A percentile compares a stretch with the other conserved stretches of the same genome.
Conservation (phyloP, 2,888 invertebrate genomes). For the Creontiades dilutus region DNA sequence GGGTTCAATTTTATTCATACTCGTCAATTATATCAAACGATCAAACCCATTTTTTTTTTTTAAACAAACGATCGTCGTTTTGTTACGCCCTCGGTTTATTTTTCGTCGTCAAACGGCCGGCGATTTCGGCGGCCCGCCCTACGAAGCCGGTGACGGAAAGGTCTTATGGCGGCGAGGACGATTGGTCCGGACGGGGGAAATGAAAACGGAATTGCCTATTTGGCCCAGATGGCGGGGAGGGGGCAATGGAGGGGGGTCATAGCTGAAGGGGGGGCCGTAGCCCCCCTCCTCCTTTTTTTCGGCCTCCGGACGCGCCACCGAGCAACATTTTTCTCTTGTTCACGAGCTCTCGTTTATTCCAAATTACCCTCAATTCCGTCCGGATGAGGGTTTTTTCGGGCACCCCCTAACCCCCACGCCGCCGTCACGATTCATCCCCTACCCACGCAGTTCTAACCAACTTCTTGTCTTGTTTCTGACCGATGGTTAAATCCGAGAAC, state of each 20-base stretch:
- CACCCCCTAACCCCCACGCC: background rate
- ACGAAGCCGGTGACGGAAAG: constrained; percentile 20
- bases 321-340: constrained; percentile 57
- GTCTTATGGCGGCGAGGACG: constrained; percentile 28
- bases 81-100: background rate
- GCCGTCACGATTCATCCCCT: no score
- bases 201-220: constrained; percentile 62
- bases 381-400: constrained; percentile 19
- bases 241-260: constrained; percentile 11
- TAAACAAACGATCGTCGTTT: background rate
- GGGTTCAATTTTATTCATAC: no score
- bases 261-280: background rate
- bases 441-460: background rate
- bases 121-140: background rate
- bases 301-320: background rate
- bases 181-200: constrained; percentile 10
- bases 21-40: background rate
- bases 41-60: background rate
- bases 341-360: constrained; percentile 62
- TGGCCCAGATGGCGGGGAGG: background rate
- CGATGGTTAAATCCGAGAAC: background rate
- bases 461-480: background rate
- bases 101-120: background rate
- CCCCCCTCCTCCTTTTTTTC: background rate
- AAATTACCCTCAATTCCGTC: constrained; percentile 46